Evolutionary conservation across 2,113 vertebrate species (phyloP).

Genomic region (Anser brachyrhynchus): DNA sequence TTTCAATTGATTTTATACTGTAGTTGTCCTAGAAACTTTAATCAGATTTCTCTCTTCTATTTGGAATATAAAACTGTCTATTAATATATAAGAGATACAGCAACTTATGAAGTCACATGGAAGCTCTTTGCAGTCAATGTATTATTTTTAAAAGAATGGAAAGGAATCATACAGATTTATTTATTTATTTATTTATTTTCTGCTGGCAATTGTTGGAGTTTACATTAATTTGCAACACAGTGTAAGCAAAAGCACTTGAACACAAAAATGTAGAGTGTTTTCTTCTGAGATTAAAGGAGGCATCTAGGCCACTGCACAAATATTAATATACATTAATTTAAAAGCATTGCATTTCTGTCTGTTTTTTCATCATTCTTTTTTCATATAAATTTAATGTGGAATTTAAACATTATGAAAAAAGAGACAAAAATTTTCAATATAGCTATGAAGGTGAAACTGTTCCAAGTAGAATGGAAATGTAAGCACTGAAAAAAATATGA

Average conservation of each 20-base stretch:
- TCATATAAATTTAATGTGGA: background rate
- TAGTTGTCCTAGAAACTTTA: slow-evolving; percentile 11
- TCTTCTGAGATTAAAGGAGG: slow-evolving; percentile 6
- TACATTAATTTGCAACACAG: background rate
- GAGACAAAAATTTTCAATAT: background rate
- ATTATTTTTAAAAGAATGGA: slow-evolving; percentile 3
- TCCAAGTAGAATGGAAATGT: background rate
- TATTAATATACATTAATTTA: slow-evolving; percentile 29
- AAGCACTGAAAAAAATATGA: background rate
- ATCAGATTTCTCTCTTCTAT: slow-evolving; percentile 15
- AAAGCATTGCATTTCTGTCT: background rate
- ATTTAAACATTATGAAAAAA: background rate
- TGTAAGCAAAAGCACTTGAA: background rate
- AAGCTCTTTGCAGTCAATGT: background rate
- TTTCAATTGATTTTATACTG: slow-evolving; percentile 35
- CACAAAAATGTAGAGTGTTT: background rate
- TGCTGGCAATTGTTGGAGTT: background rate
- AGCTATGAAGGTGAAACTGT: background rate
- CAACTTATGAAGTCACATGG: background rate
- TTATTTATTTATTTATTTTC: background rate
- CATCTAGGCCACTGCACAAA: background rate
- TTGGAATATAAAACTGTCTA: slow-evolving; percentile 3
- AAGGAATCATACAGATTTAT: background rate
- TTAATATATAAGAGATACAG: background rate
- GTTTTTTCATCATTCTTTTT: background rate